These are phyloP conservation scores for Xestia c-nigrum DNA, from an alignment of 2,888 invertebrate genomes.

Conservation along the genomic window DNA sequence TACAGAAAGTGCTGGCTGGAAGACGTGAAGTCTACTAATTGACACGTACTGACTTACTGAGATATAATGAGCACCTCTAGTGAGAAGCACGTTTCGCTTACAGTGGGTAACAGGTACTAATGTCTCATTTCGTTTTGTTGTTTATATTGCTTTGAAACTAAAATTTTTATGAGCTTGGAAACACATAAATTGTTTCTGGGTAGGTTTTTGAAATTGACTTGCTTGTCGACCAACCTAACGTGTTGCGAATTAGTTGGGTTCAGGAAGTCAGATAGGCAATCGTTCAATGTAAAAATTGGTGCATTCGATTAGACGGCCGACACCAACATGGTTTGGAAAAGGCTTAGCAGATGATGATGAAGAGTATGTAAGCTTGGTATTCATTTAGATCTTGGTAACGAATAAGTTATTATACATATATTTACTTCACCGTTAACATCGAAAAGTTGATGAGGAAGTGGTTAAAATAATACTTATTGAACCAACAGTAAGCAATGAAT, in stretches of 20 bases:
- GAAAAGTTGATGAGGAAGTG: background rate
- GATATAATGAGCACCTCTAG: slow-evolving; percentile 27
- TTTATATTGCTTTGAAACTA: background rate
- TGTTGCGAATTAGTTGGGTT: background rate
- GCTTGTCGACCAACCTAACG: background rate
- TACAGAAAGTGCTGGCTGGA: background rate
- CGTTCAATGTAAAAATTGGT: background rate
- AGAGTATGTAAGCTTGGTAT: background rate
- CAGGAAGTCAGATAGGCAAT: background rate
- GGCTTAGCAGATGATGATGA: background rate
- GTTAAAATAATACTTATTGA: background rate
- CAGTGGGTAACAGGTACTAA: slow-evolving; percentile 1
- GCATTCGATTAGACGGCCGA: background rate
- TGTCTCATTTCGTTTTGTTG: slow-evolving; percentile 9
- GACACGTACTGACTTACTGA: slow-evolving; percentile 12
- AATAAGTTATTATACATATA: background rate
- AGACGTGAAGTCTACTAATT: slow-evolving; percentile 17
- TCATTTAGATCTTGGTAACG: background rate
- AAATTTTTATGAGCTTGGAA: background rate
- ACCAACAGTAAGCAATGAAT: background rate
- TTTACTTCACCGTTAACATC: background rate
- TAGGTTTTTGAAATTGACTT: background rate
- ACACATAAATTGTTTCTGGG: background rate
- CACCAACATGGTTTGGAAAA: background rate
- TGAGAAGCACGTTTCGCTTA: slow-evolving; percentile 34